Base-by-base conservation (phyloP, 2,888 invertebrate species). In the Cremastinae sp. region DNA sequence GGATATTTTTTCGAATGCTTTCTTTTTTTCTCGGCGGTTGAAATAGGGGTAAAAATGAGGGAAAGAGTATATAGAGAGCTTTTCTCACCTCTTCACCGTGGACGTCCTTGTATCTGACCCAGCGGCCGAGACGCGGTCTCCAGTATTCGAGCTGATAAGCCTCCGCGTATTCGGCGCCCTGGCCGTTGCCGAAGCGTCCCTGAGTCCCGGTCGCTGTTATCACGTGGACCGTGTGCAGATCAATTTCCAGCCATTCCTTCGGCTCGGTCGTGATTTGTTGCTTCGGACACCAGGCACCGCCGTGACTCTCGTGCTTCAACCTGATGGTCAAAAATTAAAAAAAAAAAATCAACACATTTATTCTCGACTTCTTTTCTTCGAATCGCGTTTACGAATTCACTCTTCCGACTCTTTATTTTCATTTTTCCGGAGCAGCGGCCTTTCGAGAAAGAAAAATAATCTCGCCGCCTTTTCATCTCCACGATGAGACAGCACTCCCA, bases 231-330 rank as follows among this genome's bases (percentile, higher is more conserved):
- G 92, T 91, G 84, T 93, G 94, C 80, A 98, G 92, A 88, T 97
- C 94, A 79, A 96, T 93, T 91, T 97, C 94, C 76, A 95, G 90
- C 95, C 95, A 95, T 89, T 95, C 95, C 74, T 92, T 92, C 1
- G 94, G 92, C 83, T 95, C 95, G n/a, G 93, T 93, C 20, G 95
- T 95, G 85, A 96, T 94, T 88, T 94, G 94, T 61, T 93, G 92
- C 90, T 94, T 93, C 9, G 98, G 97, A 91, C 98, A 98, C 98
- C 97, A 98, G 0, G 97, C 97, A 53, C 97, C 97, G 10, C 97
- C 96, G 85, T 94, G 93, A 80, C 93, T 92, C 87, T 97, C 97
- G 83, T 94, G 93, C 80, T 95, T 93, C 82, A 97, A 91, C 89
- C 97, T 97, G 93, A 28, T 91, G 59, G n/a, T n/a, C n/a, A n/a